Evolutionary conservation across 1,140 invertebrate species (phyloP).

Genomic region (Dendrolimus punctatus): DNA sequence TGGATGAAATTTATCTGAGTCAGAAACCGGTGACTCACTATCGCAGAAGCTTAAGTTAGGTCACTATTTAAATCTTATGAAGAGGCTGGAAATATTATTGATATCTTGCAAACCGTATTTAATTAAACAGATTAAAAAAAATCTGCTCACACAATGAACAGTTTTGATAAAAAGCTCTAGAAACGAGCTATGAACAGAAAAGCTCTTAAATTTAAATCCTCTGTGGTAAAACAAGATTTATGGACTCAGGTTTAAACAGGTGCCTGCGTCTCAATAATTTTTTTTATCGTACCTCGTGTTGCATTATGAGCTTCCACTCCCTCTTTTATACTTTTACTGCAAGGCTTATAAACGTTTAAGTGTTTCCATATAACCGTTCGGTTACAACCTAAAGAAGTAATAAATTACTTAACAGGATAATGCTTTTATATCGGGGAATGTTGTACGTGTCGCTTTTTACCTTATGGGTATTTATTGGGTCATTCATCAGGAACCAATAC

Average conservation of each 20-base stretch:
- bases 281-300: conserved; percentile 47
- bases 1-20: conserved; percentile 38
- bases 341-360: conserved; percentile 58
- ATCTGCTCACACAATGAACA: too few relatives aligned
- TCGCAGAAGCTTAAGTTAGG: conserved; percentile 19
- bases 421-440: conserved; percentile 62
- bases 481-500: conserved; percentile 61
- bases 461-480: conserved; percentile 66
- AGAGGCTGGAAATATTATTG: too few relatives aligned
- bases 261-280: conserved; percentile 37
- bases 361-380: conserved; percentile 53
- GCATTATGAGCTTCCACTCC: conserved; percentile 46
- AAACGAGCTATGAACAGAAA: not conserved
- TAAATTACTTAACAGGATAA: conserved; percentile 70
- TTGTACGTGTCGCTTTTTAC: conserved; percentile 62
- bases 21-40: conserved; percentile 37
- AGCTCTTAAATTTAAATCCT: conserved; percentile 11
- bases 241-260: conserved; percentile 32
- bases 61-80: conserved; percentile 9
- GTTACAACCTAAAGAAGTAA: conserved; percentile 61
- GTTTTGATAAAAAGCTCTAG: not conserved
- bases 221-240: conserved; percentile 35
- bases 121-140: too few relatives aligned
- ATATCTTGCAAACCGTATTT: too few relatives aligned
- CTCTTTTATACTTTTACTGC: conserved; percentile 55